A percentile compares a stretch with the other conserved stretches of the same genome.
Evolutionary conservation across 1,140 invertebrate species (phyloP).

Genomic region (Ceratosolen fusciceps): DNA sequence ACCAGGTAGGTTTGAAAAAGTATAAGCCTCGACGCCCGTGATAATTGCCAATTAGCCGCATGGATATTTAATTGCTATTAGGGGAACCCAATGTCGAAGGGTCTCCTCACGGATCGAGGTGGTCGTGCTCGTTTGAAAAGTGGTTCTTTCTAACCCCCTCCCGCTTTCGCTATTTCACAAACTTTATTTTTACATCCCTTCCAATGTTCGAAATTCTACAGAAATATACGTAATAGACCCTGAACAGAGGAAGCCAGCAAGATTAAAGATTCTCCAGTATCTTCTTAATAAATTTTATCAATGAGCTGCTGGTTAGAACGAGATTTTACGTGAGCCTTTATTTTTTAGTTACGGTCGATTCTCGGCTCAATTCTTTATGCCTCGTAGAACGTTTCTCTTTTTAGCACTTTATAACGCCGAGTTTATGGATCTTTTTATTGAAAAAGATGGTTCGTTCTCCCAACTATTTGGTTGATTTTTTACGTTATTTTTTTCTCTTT

Average conservation of each 20-base stretch:
- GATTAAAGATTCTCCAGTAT: slow-evolving; percentile 28
- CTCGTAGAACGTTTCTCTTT: slow-evolving; percentile 36
- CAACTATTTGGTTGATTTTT: slow-evolving; percentile 43
- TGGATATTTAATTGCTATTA: slow-evolving; percentile 71
- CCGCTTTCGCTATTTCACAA: background rate
- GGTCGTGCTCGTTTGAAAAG: slow-evolving; percentile 43
- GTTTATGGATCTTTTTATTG: slow-evolving; percentile 60
- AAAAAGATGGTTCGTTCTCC: slow-evolving; percentile 53
- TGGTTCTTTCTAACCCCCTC: background rate
- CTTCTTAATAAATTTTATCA: slow-evolving; percentile 54
- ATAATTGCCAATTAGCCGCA: slow-evolving; percentile 72
- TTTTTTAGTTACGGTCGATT: slow-evolving; percentile 37
- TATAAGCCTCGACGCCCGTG: slow-evolving; percentile 29
- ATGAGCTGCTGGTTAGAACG: slow-evolving; percentile 48
- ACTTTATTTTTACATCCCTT: slow-evolving; percentile 1
- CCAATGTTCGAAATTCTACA: slow-evolving; percentile 23
- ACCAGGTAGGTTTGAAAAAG: slow-evolving; percentile 54
- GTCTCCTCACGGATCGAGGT: slow-evolving; percentile 40
- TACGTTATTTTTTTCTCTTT: background rate
- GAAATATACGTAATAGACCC: slow-evolving; percentile 48
- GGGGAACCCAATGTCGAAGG: slow-evolving; percentile 32
- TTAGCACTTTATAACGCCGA: slow-evolving; percentile 54
- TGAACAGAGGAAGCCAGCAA: slow-evolving; percentile 23
- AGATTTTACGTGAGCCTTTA: slow-evolving; percentile 55
- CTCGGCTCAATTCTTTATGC: background rate